Evolutionary conservation across 2,888 invertebrate species (phyloP).

Genomic region (Tachina fera): DNA sequence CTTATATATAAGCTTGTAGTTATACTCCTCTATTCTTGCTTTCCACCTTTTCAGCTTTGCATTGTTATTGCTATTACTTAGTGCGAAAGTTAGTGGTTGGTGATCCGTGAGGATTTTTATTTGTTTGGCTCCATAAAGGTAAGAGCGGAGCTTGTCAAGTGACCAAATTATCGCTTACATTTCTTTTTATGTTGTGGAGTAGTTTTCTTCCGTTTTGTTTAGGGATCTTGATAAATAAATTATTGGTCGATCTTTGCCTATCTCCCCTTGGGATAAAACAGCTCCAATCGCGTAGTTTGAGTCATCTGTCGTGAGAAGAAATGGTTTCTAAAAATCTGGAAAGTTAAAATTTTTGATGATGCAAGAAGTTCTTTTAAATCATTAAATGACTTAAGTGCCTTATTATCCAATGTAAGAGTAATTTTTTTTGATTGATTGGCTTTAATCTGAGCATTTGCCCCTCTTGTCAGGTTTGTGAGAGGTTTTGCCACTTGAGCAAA

Average conservation of each 20-base stretch:
- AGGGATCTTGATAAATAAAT: constrained; percentile 45
- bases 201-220: constrained; percentile 48
- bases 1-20: not conserved
- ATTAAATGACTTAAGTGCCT: constrained; percentile 43
- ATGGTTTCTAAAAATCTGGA: constrained; percentile 28
- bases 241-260: constrained; percentile 40
- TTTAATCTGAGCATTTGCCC: constrained; percentile 43
- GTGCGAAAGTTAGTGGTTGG: too few species aligned
- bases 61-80: not conserved
- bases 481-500: constrained; percentile 45
- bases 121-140: constrained; percentile 37
- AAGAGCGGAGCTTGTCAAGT: constrained; percentile 32
- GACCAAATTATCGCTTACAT: constrained; percentile 50
- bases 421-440: constrained; percentile 44
- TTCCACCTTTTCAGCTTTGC: not conserved
- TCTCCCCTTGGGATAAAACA: constrained; percentile 54
- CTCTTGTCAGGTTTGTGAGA: constrained; percentile 50
- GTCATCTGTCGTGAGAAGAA: not conserved
- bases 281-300: constrained; percentile 20
- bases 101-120: not conserved
- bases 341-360: constrained; percentile 60
- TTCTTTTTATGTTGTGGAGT: constrained; percentile 57
- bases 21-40: not conserved
- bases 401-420: constrained; percentile 20
- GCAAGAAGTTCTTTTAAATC: constrained; percentile 35